Evolutionary conservation across 2,888 invertebrate genomes (phyloP).

Genomic region (Antitype chi): DNA sequence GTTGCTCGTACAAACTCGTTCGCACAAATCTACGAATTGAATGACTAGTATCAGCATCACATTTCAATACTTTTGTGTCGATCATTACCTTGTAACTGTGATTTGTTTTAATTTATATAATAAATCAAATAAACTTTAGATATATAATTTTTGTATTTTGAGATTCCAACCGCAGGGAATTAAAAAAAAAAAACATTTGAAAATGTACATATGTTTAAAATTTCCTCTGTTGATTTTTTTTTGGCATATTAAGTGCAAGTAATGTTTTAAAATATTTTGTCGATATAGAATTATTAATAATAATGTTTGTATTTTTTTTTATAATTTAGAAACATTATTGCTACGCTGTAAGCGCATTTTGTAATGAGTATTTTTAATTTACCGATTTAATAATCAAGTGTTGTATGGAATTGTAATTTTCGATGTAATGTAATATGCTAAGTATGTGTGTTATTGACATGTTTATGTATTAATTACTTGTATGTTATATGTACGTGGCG

Average conservation of each 20-base stretch:
- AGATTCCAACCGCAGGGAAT: slow-evolving; percentile 76
- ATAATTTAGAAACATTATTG: slow-evolving; percentile 77
- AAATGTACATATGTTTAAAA: slow-evolving; percentile 71
- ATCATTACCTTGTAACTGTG: slow-evolving; percentile 88
- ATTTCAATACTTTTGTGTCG: slow-evolving; percentile 76
- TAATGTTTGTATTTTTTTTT: slow-evolving; percentile 71
- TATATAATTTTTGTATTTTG: slow-evolving; percentile 76
- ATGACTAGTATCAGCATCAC: slow-evolving; percentile 75
- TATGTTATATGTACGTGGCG: slow-evolving; percentile 63
- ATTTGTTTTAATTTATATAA: slow-evolving; percentile 85
- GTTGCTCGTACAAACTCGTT: slow-evolving; percentile 38
- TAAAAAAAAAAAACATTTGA: slow-evolving; percentile 70
- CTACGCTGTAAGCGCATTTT: slow-evolving; percentile 88
- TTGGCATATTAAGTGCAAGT: slow-evolving; percentile 72
- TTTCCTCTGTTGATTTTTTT: slow-evolving; percentile 75
- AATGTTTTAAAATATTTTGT: slow-evolving; percentile 70
- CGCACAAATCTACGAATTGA: slow-evolving; percentile 60
- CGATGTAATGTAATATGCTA: slow-evolving; percentile 69
- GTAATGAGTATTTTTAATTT: slow-evolving; percentile 83
- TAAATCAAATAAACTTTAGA: slow-evolving; percentile 74
- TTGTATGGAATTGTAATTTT: slow-evolving; percentile 84
- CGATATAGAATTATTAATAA: slow-evolving; percentile 65
- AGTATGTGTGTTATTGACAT: slow-evolving; percentile 68
- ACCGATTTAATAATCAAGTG: slow-evolving; percentile 79
- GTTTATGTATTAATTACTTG: slow-evolving; percentile 71